Percentiles rank a stretch among this genome's conserved stretches.
Conservation (phyloP, 2,113 vertebrate species). For the Mus pahari region DNA sequence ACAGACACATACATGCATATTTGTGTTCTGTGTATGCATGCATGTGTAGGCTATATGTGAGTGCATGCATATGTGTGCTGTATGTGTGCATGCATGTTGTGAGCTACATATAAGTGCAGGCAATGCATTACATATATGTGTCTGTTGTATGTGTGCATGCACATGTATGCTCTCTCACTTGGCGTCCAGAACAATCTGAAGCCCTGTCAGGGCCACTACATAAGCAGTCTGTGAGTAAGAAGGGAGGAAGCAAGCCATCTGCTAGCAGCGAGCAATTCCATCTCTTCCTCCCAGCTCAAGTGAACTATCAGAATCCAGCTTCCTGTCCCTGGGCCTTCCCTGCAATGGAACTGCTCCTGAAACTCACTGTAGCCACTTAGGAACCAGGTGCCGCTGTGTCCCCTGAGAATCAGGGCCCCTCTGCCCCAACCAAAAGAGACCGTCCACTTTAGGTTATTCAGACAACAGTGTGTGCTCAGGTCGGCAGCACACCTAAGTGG, state of each 20-base stretch:
- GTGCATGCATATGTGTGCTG: background rate
- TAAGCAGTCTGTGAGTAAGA: background rate
- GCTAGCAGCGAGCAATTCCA: background rate
- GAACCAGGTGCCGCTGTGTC: background rate
- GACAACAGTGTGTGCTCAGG: no score
- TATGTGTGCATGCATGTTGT: background rate
- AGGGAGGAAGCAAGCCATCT: background rate
- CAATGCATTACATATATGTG: background rate
- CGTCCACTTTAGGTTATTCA: accelerated
- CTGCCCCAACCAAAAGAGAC: background rate
- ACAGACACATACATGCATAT: no score
- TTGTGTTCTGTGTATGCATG: background rate
- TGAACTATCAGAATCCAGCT: background rate
- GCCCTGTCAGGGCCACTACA: no score
- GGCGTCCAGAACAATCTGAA: background rate
- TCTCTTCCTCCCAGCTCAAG: background rate
- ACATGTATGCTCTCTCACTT: background rate
- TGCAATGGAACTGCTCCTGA: background rate
- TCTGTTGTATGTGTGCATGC: background rate
- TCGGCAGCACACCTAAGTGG: background rate
- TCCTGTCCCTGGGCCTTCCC: background rate
- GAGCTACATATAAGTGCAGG: background rate
- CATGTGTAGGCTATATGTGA: background rate
- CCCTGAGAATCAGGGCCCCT: background rate
- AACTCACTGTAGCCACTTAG: background rate